phyloP scores from a whole-genome alignment of 2,888 invertebrate species.

The Silvanus unidentatus region DNA sequence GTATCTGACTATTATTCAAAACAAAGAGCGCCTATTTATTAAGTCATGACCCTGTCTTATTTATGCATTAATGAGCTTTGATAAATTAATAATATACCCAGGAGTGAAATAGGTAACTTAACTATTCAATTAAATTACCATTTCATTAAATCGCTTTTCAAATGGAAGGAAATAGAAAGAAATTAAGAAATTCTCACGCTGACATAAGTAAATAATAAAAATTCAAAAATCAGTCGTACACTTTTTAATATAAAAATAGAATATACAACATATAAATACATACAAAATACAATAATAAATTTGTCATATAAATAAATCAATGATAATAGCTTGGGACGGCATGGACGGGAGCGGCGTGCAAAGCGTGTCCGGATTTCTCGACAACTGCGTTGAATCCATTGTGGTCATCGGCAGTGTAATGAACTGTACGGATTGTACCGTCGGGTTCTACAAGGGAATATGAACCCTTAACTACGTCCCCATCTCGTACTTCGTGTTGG shows the following conservation, averaged over 20 bases:
- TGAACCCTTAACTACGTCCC: conserved; percentile 56
- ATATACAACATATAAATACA: not conserved
- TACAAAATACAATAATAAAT: conserved; percentile 1
- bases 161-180: too few species aligned
- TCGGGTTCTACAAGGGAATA: conserved; percentile 60
- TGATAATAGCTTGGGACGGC: conserved; percentile 11
- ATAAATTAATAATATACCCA: too few species aligned
- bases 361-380: conserved; percentile 44
- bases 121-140: too few species aligned
- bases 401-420: conserved; percentile 57
- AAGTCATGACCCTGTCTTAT: too few species aligned
- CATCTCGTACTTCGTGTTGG: conserved; percentile 52
- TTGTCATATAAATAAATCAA: not conserved
- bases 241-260: not conserved
- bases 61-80: too few species aligned
- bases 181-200: not conserved
- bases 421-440: conserved; percentile 58
- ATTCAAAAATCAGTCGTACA: not conserved
- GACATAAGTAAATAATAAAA: not conserved
- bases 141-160: not conserved
- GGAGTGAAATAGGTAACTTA: too few species aligned
- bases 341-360: conserved; percentile 22
- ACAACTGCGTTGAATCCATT: conserved; percentile 58
- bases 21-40: too few species aligned
- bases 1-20: too few species aligned